Evolutionary conservation across 2,888 invertebrate genomes (phyloP), one percentile per base, ranked within the genome.

Genomic region (Drosophila longiperda): DNA sequence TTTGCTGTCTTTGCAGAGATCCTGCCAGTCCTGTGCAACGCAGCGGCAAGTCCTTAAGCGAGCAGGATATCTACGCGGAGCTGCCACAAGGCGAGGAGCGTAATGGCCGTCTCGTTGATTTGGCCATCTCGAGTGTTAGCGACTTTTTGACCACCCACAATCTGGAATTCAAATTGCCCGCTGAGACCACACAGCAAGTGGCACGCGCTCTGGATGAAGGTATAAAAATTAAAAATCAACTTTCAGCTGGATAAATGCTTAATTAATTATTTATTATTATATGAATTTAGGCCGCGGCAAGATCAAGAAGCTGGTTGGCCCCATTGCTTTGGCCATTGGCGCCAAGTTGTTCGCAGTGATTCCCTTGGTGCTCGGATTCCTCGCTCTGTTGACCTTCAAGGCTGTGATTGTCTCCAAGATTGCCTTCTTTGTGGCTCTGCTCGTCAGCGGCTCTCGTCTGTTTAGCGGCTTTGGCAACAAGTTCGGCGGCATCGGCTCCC

Each of bases 141-240:
- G 94, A 94, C 33, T 95, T 96, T 91, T 91, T 96, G 70, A 93
- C 94, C 82, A 94, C 94, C 32, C 95, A 95, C 92, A 95, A 94
- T 78, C 73, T 97, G 59, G 96, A 96, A 89, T 94, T 97, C 34
- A 96, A 96, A 90, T 93, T 97, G 66, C 96, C 96, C 52, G 94
- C 95, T 33, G 95, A 95, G 67, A 94, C 95, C 63, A 93, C 95
- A 3, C 94, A 94, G 73, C 94, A 95, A 78, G 94, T 96, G 29
- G 95, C 96, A 0, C 95, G 96, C 73, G 95, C 96, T 40, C 94
- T 97, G 80, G 95, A 95, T 93, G 97, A 97, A 96, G 97, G 97
- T 96, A 93, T 38, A 57, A n/a, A 23, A 96, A 93, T 15, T 15
- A 36, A 26, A 32, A 38, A 11, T 2, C 9, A n/a, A 32, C 20